Percentiles rank a stretch among this genome's conserved stretches.
These are phyloP conservation scores for Aproaerema taeniolella DNA, from an alignment of 2,888 invertebrate species.

Conservation along the genomic window DNA sequence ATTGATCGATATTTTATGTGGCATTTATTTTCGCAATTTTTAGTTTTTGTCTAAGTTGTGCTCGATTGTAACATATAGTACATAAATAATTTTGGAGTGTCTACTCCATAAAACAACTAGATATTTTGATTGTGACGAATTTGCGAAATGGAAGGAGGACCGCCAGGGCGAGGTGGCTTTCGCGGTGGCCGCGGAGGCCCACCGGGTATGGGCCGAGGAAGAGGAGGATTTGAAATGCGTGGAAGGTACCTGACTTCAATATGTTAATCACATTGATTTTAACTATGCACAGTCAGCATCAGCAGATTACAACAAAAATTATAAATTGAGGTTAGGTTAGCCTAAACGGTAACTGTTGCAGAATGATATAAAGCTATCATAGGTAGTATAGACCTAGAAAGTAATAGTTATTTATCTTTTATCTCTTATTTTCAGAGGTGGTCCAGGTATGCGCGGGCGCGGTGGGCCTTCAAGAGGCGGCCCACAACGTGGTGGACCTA, in stretches of 20 bases:
- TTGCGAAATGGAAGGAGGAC: no score
- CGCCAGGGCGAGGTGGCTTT: conserved; percentile 58
- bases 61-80: no score
- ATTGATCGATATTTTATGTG: no score
- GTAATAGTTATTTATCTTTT: no score
- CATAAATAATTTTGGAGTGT: no score
- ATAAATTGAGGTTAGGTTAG: background rate
- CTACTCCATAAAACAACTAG: no score
- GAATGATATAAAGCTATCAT: no score
- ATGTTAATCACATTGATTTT: background rate
- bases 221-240: conserved; percentile 68
- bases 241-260: conserved; percentile 50
- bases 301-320: background rate
- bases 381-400: background rate
- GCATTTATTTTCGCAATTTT: no score
- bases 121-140: no score
- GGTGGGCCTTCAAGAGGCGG: conserved; percentile 54
- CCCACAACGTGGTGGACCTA: conserved; percentile 27
- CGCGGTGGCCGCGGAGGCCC: conserved; percentile 66
- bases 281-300: background rate
- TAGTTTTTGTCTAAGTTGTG: no score
- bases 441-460: conserved; percentile 63
- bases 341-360: no score
- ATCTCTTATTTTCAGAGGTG: conserved; percentile 32
- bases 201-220: conserved; percentile 50